Evolutionary conservation across 1,140 invertebrate genomes (phyloP), one percentile per base, ranked within the genome.

Genomic region (Scaptomyza montana): DNA sequence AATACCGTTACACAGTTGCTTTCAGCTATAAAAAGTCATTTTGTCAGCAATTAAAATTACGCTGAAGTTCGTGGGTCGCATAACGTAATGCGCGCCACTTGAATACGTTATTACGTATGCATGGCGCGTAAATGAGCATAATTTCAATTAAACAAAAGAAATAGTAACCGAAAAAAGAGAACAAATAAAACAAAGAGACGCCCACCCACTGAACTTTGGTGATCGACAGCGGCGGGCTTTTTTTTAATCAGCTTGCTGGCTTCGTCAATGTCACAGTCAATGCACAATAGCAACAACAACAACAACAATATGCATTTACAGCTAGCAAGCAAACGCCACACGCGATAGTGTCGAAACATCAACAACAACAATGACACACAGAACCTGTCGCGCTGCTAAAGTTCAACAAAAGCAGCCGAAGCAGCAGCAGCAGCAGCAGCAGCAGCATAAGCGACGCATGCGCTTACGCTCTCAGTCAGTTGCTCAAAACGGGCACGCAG

Each of bases 201-300:
- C 46, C 63, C 28, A 16, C 53, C 56, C 56, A 59, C 55, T 56
- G 57, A 59, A 70, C 39, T 10, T 7, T n/a, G n/a, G 2, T 10
- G 45, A 49, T 19, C 63, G 53, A 21, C 62, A 39, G 53, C 62
- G 49, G 53, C 36, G 28, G 68, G 30, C 51, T 70, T 77, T 62
- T 60, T 70, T 16, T 16, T 16, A 16, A 80, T 66, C 60, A 63
- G 51, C 47, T 8, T 33, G 30, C 3, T 28, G 9, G 36, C 63
- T 65, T 36, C 33, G 63, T 77, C 80, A 89, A 90, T 80, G 89
- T 90, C 89, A 90, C 89, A 89, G 82, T 89, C 82, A 81, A 64
- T 90, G 87, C 87, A 87, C 87, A 87, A 77, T 66, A 56, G 74
- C 71, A 60, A 21, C 73, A 71, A 51, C 60, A 68, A n/a, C 71